These are phyloP conservation scores for Parus major DNA, from an alignment of 2,113 vertebrate species.

Conservation along the genomic window DNA sequence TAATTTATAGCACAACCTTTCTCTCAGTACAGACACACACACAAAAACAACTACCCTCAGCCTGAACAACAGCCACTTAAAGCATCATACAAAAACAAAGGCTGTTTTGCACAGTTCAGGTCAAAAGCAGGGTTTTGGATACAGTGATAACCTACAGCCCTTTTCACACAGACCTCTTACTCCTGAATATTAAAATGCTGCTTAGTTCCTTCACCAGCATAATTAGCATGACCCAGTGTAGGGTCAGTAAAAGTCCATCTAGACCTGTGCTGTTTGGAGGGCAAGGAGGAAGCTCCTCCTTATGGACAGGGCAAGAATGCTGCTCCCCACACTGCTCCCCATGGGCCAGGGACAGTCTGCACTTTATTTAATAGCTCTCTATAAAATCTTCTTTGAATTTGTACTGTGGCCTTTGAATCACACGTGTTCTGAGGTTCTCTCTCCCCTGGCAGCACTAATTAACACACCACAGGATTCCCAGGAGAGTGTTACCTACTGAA, in stretches of 20 bases:
- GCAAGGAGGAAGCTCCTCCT: not conserved
- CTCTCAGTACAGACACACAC: fast-evolving
- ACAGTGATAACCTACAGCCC: not conserved
- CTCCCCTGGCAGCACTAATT: not conserved
- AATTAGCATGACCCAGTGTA: fast-evolving
- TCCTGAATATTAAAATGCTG: not conserved
- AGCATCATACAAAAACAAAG: fast-evolving
- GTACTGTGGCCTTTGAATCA: not conserved
- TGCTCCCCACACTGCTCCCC: not conserved
- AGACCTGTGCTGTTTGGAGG: not conserved
- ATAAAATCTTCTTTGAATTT: not conserved
- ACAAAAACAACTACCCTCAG: not conserved
- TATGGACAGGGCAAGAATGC: not conserved
- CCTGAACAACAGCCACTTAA: not conserved
- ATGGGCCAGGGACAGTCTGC: not conserved
- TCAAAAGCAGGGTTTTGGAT: not conserved
- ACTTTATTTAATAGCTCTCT: not conserved
- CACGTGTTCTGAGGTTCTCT: not conserved
- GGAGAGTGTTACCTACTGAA: not conserved
- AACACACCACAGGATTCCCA: not conserved
- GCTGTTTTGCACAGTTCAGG: not conserved
- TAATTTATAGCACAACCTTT: not conserved
- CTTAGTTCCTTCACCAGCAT: not conserved
- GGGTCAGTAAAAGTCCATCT: not conserved
- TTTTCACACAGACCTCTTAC: not conserved